Conservation (phyloP, 2,113 vertebrate genomes). For the Calidris pugnax region DNA sequence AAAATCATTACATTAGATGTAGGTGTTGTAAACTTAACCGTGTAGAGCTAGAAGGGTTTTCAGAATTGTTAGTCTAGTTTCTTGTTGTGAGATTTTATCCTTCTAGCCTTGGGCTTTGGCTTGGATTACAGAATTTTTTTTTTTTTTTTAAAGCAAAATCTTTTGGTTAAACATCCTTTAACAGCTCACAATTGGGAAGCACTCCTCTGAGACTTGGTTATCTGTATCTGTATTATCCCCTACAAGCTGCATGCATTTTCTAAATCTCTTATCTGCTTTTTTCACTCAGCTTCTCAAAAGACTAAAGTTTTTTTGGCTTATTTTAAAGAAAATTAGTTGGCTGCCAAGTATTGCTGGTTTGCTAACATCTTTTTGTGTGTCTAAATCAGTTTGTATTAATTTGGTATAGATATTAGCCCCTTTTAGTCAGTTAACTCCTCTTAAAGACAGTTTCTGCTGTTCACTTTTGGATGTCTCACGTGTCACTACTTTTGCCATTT, state of each 20-base stretch:
- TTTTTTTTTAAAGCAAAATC: neutral
- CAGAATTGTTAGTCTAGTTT: neutral
- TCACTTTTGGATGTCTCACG: neutral
- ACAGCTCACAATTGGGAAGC: neutral
- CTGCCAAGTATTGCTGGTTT: neutral
- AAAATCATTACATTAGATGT: neutral
- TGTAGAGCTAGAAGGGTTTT: neutral
- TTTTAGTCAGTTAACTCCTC: neutral
- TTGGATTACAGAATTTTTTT: neutral
- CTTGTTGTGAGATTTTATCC: neutral
- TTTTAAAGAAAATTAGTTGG: neutral
- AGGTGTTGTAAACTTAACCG: neutral
- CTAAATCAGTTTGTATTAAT: neutral
- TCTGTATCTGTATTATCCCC: neutral
- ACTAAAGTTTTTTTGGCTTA: neutral
- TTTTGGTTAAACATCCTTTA: neutral
- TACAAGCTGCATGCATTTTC: neutral
- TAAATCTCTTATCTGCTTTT: neutral
- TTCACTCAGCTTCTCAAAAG: neutral
- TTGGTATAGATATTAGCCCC: neutral
- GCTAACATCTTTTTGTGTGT: neutral
- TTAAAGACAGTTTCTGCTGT: neutral
- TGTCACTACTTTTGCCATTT: neutral
- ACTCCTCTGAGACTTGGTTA: neutral
- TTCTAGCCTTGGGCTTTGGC: neutral